Base-by-base conservation (phyloP, 2,888 invertebrate genomes). In the Brassicogethes aeneus region DNA sequence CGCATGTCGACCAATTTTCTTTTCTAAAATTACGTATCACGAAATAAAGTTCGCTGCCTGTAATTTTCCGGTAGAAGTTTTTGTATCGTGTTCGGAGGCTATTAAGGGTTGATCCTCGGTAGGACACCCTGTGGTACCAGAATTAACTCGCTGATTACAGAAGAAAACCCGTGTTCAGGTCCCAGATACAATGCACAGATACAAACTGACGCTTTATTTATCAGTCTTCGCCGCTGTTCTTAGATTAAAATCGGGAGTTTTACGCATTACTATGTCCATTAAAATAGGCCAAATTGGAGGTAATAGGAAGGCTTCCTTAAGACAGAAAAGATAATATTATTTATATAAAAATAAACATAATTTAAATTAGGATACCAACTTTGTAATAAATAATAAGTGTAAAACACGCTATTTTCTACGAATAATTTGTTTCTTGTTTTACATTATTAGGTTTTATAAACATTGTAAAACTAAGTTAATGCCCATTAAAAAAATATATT, bases 101-200 rank as follows among this genome's bases (percentile, higher is more conserved):
- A 62, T 65, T 62, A 63, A 55, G 51, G 52, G 47, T 45, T 48
- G 53, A 48, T 45, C 41, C 45, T 47, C 50, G 59, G 56, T 59
- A 59, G 64, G 65, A 65, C 66, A 66, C 66, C 65, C 64, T 62
- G 53, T 65, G 65, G 65, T 65, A 66, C 66, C 62, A 62, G 63
- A 66, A 65, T 66, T 62, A 61, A 62, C 56, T 57, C 53, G 55
- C 56, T 62, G 63, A 64, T 65, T 65, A 63, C 60, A 55, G 53
- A 64, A 64, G 59, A 59, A 61, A 64, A 62, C 58, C 56, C 55
- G 58, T 61, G 60, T 63, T 60, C 53, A 52, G 50, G 23, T 10
- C n/a, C 23, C 23, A 23, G 23, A 23, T 23, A 23, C 23, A 23
- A 23, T n/a, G 10, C 10, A 10, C 10, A 23, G 23, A 23, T 23